Evolutionary conservation across 2,797 vertebrate genomes (phyloP).

Genomic region (Rhabdomys pumilio): DNA sequence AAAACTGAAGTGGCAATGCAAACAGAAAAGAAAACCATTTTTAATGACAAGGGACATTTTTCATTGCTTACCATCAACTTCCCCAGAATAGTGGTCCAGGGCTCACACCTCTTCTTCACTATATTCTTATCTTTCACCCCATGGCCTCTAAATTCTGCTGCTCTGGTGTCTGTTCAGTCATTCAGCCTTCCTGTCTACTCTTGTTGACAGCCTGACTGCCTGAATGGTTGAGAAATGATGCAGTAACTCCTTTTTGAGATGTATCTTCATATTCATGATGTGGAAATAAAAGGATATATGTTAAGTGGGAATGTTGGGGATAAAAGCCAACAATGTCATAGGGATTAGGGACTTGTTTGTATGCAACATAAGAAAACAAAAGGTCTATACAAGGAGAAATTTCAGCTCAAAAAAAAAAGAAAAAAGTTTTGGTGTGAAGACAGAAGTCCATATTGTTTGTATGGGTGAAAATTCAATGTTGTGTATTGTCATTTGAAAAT

Average conservation of each 20-base stretch:
- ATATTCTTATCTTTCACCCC: neutral
- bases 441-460: neutral
- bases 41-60: constrained; percentile 56
- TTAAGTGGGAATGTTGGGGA: neutral
- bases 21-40: constrained; percentile 17
- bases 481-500: constrained; percentile 8
- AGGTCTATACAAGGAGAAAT: neutral
- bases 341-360: neutral
- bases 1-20: constrained; percentile 72
- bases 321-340: neutral
- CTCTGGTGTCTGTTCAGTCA: constrained; percentile 74
- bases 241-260: neutral
- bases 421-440: constrained; percentile 14
- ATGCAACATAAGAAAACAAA: constrained; percentile 13
- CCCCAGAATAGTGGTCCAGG: constrained; percentile 55
- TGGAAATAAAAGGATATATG: neutral
- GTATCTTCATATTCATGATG: constrained; percentile 49
- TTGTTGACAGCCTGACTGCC: constrained; percentile 77
- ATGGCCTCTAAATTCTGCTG: constrained; percentile 68
- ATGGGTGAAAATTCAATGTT: constrained; percentile 16
- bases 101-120: constrained; percentile 49
- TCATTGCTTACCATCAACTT: neutral
- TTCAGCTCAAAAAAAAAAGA: neutral
- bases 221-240: constrained; percentile 48
- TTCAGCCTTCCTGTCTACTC: constrained; percentile 72